Base-by-base conservation (phyloP, 1,140 invertebrate species). In the Trypoxylus dichotomus region DNA sequence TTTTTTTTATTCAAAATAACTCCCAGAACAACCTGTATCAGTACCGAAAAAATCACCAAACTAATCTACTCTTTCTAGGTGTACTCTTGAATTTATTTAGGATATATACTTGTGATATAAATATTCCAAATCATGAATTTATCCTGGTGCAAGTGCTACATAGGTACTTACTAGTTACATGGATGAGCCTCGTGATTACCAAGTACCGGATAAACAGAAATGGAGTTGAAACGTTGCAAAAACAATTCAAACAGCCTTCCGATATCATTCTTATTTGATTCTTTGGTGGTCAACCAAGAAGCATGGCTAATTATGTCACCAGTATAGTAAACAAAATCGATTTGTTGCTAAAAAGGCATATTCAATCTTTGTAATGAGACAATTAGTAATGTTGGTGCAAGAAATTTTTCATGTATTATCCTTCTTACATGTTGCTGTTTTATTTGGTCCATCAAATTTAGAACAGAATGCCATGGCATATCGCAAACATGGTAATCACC, bases 161-260 rank as follows among this genome's bases (percentile, higher is more conserved):
- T 54, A 43, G n/a, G 6, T 41, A 81, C 90, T 90, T 87, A 95
- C 93, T 92, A 91, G 87, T 97, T 96, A 8, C 93, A 88, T 2
- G 96, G 96, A 86, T 94, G 91, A 72, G 94, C 89, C 86, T 98
- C 96, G 81, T 98, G 96, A 85, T 98, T 98, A 37, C 96, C 96
- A 60, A 97, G 85, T 58, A 92, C 89, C 10, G 93, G 91, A 83
- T 91, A 92, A 5, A 97, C 88, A 0, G 89, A 87, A 29, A 89
- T 91, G 58, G 91, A 87, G 0, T 89, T 88, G 80, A 96, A 94
- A 25, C 88, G 88, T 63, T 89, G 83, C 7, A 89, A 87, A 15
- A 97, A 86, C 76, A 90, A 85, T 7, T 87, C 79, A 29, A 90
- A 89, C 19, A 91, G 86, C 78, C 90, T 86, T 29, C 86, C 85